Evolutionary conservation across 2,888 invertebrate genomes (phyloP).

Genomic region (Epistrophe grossulariae): DNA sequence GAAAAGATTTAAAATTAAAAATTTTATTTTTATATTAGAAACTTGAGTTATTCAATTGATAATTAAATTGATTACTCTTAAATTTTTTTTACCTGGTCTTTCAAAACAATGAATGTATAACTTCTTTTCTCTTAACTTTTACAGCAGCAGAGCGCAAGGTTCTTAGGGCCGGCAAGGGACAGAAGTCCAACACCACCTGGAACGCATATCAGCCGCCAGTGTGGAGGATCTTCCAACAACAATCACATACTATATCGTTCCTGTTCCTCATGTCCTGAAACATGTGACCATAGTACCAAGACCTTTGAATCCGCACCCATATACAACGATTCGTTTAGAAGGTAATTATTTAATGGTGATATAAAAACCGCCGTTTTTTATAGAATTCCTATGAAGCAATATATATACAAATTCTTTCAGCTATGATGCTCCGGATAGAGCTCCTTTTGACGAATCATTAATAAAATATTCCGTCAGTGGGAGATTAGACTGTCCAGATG

Average conservation of each 20-base stretch:
- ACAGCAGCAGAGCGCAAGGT: slow-evolving; percentile 85
- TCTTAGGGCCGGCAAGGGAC: slow-evolving; percentile 84
- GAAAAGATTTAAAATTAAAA: too few relatives aligned
- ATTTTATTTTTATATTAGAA: too few relatives aligned
- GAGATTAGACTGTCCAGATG: slow-evolving; percentile 82
- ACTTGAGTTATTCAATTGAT: too few relatives aligned
- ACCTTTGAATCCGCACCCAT: slow-evolving; percentile 81
- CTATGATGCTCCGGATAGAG: slow-evolving; percentile 83
- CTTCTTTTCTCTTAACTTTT: slow-evolving; percentile 71
- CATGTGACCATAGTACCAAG: slow-evolving; percentile 83
- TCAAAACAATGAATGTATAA: neutral
- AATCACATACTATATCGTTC: slow-evolving; percentile 83
- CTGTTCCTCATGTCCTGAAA: slow-evolving; percentile 83
- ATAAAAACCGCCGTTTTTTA: too few relatives aligned
- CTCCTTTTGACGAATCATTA: slow-evolving; percentile 82
- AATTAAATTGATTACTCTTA: too few relatives aligned
- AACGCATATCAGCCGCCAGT: slow-evolving; percentile 81
- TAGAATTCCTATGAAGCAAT: neutral
- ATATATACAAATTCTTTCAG: slow-evolving; percentile 74
- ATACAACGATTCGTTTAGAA: slow-evolving; percentile 83
- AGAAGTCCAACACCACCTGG: slow-evolving; percentile 84
- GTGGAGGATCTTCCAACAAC: slow-evolving; percentile 79
- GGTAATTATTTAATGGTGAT: slow-evolving; percentile 77
- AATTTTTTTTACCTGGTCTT: too few relatives aligned
- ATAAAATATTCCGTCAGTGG: slow-evolving; percentile 82